Conservation (phyloP, 1,140 invertebrate genomes). For the Sinella curviseta region DNA sequence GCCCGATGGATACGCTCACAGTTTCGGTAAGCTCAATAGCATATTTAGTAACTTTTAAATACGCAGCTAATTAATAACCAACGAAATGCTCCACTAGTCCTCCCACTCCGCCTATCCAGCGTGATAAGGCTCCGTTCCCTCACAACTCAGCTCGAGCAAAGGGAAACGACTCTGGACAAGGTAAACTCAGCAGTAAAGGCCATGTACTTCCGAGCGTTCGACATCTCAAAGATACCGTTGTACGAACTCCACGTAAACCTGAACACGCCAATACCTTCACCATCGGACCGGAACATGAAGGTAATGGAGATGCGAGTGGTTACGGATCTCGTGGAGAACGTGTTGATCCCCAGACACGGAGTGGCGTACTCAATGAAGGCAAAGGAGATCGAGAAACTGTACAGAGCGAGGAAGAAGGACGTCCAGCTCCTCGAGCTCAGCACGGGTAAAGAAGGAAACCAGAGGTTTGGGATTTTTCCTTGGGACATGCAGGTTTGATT, state of each 20-base stretch:
- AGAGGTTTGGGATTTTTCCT: too few relatives aligned
- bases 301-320: too few relatives aligned
- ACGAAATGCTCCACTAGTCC: background rate
- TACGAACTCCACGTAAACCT: background rate
- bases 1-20: background rate
- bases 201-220: background rate
- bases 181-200: background rate
- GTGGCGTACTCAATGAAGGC: background rate
- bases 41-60: background rate
- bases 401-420: background rate
- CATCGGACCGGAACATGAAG: too few relatives aligned
- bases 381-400: too few relatives aligned
- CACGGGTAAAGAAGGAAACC: too few relatives aligned
- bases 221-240: background rate
- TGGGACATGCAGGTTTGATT: too few relatives aligned
- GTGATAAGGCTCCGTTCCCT: background rate
- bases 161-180: background rate
- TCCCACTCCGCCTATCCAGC: background rate
- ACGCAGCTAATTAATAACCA: background rate
- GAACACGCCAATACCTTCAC: background rate
- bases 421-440: background rate
- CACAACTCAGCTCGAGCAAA: background rate
- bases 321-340: background rate
- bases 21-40: background rate
- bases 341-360: background rate